Base-by-base conservation (phyloP, 2,797 vertebrate genomes). In the Chloroceryle inda region DNA sequence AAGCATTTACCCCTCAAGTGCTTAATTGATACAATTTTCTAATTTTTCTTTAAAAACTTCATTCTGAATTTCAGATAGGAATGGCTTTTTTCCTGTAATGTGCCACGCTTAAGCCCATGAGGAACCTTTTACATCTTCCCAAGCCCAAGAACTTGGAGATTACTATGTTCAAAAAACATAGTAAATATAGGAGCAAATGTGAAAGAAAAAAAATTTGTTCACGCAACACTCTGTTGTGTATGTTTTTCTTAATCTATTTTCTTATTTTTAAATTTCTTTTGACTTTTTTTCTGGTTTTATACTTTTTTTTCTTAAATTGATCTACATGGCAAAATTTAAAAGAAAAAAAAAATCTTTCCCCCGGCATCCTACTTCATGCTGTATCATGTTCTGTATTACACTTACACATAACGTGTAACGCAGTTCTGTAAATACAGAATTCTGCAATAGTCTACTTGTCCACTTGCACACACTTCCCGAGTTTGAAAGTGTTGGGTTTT, bases 71-170 rank as follows among this genome's bases (percentile, higher is more conserved):
- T 52, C 49, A 33, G 16, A 13, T 68, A 29, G 31, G 17, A 89
- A 35, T 89, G 19, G 2, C 5, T 38, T 69, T 73, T 68, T 49
- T 82, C 11, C 26, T 6, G 14, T 42, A 33, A 8, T 14, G 3
- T 62, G 21, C 6, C 22, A 16, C 9, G 11, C 7, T 71, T 23
- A 52, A 44, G 26, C 74, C 33, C 10, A 5, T 13, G 33, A 27
- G 29, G 45, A 90, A 47, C 31, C 49, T 85, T n/a, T 26, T 89
- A 5, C 3, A 40, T 8, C 14, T 85, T 87, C 23, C 15, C 24
- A 68, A 77, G 18, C 9, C 10, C 24, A n/a, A 33, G 31, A 22
- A 31, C 0, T 3, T 78, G 8, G 0, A 3, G 6, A 38, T 38
- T 37, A 37, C 37, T 37, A 3, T 77, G 21, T 58, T 66, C 1